Conservation (phyloP, 2,797 vertebrate genomes). For the Esox masquinongy region DNA sequence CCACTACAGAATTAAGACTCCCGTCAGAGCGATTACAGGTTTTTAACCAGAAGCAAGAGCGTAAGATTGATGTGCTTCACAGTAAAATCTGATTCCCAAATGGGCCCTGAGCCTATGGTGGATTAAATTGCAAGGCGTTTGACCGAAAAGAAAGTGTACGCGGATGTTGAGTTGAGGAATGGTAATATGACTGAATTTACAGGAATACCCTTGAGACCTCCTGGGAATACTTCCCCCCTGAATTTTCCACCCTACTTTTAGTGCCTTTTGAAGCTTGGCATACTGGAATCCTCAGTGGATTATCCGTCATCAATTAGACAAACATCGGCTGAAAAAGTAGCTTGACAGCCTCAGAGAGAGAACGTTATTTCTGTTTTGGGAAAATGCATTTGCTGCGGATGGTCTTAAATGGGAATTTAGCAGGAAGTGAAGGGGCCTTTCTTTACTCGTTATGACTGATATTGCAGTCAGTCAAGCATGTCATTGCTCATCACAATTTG, state of each 20-base stretch:
- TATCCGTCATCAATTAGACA: slow-evolving; percentile 22
- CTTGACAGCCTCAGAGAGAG: slow-evolving; percentile 23
- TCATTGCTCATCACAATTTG: slow-evolving; percentile 72
- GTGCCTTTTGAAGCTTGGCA: not conserved
- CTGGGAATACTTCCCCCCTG: not conserved
- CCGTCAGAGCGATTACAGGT: slow-evolving; percentile 64
- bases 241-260: not conserved
- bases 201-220: not conserved
- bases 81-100: slow-evolving; percentile 53
- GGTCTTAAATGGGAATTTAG: slow-evolving; percentile 25
- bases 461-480: slow-evolving; percentile 68
- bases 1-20: slow-evolving; percentile 33
- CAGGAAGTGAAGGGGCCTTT: slow-evolving; percentile 32
- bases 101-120: slow-evolving; percentile 28
- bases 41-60: slow-evolving; percentile 53
- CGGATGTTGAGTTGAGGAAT: not conserved
- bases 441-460: slow-evolving; percentile 56
- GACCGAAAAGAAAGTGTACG: not conserved
- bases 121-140: slow-evolving; percentile 5
- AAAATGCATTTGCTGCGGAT: slow-evolving; percentile 24
- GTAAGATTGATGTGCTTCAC: slow-evolving; percentile 46
- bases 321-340: slow-evolving; percentile 5
- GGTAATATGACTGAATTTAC: not conserved
- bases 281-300: slow-evolving; percentile 4
- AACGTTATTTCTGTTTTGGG: slow-evolving; percentile 39